These are phyloP conservation scores for Hippolais icterina DNA, from an alignment of 2,113 vertebrate genomes.

Conservation along the genomic window DNA sequence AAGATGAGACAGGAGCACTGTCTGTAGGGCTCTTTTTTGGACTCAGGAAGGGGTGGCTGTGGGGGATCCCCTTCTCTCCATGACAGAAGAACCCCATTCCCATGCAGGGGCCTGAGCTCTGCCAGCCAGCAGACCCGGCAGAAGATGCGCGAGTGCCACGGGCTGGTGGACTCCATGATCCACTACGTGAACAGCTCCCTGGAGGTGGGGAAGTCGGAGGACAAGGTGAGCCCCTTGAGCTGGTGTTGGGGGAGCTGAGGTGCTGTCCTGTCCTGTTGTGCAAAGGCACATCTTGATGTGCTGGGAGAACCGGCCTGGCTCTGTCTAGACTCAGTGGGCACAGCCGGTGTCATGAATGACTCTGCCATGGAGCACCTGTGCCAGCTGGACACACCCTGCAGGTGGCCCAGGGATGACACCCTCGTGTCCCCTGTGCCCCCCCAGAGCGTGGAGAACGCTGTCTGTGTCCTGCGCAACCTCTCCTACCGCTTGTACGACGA, in stretches of 20 bases:
- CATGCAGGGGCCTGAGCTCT: constrained; percentile 90
- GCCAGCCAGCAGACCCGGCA: constrained; percentile 90
- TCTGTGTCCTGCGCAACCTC: constrained; percentile 93
- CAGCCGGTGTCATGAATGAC: rapidly evolving
- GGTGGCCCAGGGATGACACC: not conserved
- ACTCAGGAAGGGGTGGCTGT: not conserved
- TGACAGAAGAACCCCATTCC: not conserved
- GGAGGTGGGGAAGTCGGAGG: constrained; percentile 82
- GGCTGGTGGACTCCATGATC: constrained; percentile 91
- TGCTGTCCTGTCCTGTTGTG: rapidly evolving
- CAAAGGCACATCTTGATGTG: not conserved
- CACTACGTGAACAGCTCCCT: constrained; percentile 84
- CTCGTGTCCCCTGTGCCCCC: rapidly evolving
- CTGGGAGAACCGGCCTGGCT: not conserved
- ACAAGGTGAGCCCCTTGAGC: constrained; percentile 79
- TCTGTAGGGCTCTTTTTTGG: not conserved
- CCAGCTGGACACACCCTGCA: not conserved
- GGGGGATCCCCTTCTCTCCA: not conserved
- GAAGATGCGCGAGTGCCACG: constrained; percentile 89
- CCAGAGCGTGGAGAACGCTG: constrained; percentile 90
- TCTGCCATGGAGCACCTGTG: not conserved
- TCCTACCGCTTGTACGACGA: constrained; percentile 93
- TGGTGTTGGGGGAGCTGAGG: not conserved
- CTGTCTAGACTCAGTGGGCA: not conserved
- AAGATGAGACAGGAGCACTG: not conserved